Conservation (phyloP, 2,888 invertebrate species). For the Ennomos quercinarius region DNA sequence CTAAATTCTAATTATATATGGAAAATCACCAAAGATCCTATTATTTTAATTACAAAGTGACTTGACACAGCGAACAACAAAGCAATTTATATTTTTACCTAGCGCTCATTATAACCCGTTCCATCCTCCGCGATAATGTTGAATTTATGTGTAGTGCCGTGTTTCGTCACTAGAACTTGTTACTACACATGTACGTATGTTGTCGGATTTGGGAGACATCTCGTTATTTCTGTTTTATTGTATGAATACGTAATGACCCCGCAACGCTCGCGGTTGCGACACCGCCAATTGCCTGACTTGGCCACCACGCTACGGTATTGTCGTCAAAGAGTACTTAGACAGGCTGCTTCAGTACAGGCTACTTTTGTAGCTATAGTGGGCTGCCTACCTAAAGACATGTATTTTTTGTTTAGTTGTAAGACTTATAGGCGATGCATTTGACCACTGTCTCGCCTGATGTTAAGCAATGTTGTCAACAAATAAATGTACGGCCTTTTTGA, state of each 20-base stretch:
- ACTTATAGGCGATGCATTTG: too few species aligned
- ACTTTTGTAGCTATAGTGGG: too few species aligned
- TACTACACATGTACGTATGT: slow-evolving; percentile 38
- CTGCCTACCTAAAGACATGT: too few species aligned
- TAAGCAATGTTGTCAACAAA: too few species aligned
- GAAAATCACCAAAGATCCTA: slow-evolving; percentile 30
- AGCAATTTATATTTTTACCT: slow-evolving; percentile 47
- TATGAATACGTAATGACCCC: slow-evolving; percentile 78
- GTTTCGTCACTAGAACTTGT: slow-evolving; percentile 37
- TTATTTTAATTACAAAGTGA: slow-evolving; percentile 43
- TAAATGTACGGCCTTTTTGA: too few species aligned
- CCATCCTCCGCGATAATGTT: slow-evolving; percentile 41
- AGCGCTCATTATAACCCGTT: slow-evolving; percentile 50
- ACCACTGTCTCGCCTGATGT: too few species aligned
- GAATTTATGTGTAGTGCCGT: slow-evolving; percentile 37
- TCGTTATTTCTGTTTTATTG: slow-evolving; percentile 83
- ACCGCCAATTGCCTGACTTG: slow-evolving; percentile 76
- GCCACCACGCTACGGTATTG: slow-evolving; percentile 70
- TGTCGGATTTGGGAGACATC: slow-evolving; percentile 62
- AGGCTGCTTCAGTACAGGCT: too few species aligned
- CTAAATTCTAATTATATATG: neutral
- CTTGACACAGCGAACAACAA: slow-evolving; percentile 30
- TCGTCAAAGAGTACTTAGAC: slow-evolving; percentile 58
- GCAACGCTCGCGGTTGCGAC: slow-evolving; percentile 63
- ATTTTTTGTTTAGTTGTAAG: too few species aligned